phyloP scores from a whole-genome alignment of 2,888 invertebrate species.

The Conistra vaccinii region DNA sequence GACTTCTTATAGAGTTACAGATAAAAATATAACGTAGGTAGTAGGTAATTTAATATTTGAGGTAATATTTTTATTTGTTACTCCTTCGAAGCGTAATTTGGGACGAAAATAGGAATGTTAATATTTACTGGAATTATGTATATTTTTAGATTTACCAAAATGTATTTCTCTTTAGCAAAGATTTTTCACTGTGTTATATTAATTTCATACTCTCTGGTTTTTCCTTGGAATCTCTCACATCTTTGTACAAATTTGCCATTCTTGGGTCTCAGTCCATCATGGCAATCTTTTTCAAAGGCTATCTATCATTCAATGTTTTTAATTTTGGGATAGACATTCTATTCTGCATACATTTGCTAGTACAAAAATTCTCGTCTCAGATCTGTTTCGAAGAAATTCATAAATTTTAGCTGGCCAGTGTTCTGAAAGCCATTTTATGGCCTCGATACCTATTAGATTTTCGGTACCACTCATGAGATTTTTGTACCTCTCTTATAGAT shows the following conservation, averaged over 20 bases:
- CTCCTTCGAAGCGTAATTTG: slow-evolving; percentile 1
- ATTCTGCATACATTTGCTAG: not conserved
- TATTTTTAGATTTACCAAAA: not conserved
- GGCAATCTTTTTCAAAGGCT: not conserved
- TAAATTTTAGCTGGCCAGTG: not conserved
- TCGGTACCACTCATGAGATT: not conserved
- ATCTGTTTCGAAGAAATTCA: not conserved
- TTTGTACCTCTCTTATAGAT: not conserved
- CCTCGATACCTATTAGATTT: not conserved
- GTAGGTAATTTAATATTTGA: not conserved
- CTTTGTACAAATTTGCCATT: not conserved
- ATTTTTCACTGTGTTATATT: not conserved
- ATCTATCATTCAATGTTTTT: not conserved
- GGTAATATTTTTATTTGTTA: slow-evolving; percentile 2
- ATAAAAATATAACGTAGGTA: slow-evolving; percentile 1
- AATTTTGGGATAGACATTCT: not conserved
- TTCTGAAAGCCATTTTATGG: not conserved
- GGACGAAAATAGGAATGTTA: slow-evolving; percentile 12
- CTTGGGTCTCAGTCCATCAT: no score
- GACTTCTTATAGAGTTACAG: not conserved
- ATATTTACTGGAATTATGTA: not conserved
- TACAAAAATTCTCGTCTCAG: not conserved
- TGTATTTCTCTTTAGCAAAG: no score
- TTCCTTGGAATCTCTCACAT: not conserved
- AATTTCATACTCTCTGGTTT: not conserved